Percentiles rank a stretch among this genome's conserved stretches.
These are phyloP conservation scores for Caenorhabditis elegans DNA, from an alignment of 1,140 invertebrate genomes.

Conservation along the genomic window WBcel235 BX284602.5:5051501-5052000, in stretches of 20 bases:
- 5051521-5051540: too few species aligned
- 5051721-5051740: slow-evolving; percentile 86
- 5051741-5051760: slow-evolving; percentile 82
- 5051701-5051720: slow-evolving; percentile 81
- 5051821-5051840: slow-evolving; percentile 84
- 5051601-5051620: slow-evolving; percentile 81
- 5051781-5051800: slow-evolving; percentile 82
- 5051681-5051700: slow-evolving; percentile 66
- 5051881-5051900: slow-evolving; percentile 81
- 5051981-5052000: slow-evolving; percentile 62
- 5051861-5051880: slow-evolving; percentile 88
- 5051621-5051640: slow-evolving; percentile 84
- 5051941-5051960: slow-evolving; percentile 90
- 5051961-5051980: slow-evolving; percentile 83
- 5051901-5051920: slow-evolving; percentile 82
- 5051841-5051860: slow-evolving; percentile 83
- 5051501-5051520: too few species aligned
- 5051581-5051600: slow-evolving; percentile 78
- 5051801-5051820: slow-evolving; percentile 84
- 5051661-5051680: slow-evolving; percentile 76
- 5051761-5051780: slow-evolving; percentile 75
- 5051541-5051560: too few species aligned
- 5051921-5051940: slow-evolving; percentile 87
- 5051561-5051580: too few species aligned
- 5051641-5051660: slow-evolving; percentile 82